Conservation (phyloP, 2,797 vertebrate genomes). For the Melanotaenia pygmaea region DNA sequence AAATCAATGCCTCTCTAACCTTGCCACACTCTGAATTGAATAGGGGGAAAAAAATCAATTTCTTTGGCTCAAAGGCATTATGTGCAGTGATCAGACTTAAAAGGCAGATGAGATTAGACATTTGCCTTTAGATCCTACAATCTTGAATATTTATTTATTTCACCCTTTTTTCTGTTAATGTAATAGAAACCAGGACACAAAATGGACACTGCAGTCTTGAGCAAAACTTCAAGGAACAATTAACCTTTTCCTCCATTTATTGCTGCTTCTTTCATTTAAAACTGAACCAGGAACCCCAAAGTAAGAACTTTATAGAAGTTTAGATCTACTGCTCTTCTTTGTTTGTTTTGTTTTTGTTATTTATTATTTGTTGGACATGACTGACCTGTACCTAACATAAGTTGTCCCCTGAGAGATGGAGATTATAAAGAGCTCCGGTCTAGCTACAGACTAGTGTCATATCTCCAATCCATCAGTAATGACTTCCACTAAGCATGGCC, state of each 20-base stretch:
- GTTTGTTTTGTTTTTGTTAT: no score
- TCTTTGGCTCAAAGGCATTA: neutral
- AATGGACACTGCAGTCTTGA: no score
- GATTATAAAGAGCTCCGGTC: slow-evolving; percentile 10
- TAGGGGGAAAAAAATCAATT: neutral
- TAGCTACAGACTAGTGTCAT: slow-evolving; percentile 8
- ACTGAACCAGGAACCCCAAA: neutral
- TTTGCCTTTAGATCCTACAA: neutral
- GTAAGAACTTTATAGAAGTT: no score
- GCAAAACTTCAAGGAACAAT: no score
- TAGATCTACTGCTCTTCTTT: neutral
- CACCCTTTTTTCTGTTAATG: neutral
- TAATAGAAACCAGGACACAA: neutral
- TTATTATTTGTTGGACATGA: neutral
- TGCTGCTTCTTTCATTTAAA: neutral
- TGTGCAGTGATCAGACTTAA: neutral
- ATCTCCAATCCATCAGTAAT: slow-evolving; percentile 27
- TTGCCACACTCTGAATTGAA: neutral
- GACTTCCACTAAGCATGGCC: slow-evolving; percentile 47
- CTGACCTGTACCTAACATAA: neutral
- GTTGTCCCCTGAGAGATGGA: neutral
- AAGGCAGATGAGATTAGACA: neutral
- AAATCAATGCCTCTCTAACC: neutral
- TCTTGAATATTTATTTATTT: neutral
- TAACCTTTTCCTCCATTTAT: no score